Conservation (phyloP, 2,797 vertebrate genomes). For the Ciconia nigra region DNA sequence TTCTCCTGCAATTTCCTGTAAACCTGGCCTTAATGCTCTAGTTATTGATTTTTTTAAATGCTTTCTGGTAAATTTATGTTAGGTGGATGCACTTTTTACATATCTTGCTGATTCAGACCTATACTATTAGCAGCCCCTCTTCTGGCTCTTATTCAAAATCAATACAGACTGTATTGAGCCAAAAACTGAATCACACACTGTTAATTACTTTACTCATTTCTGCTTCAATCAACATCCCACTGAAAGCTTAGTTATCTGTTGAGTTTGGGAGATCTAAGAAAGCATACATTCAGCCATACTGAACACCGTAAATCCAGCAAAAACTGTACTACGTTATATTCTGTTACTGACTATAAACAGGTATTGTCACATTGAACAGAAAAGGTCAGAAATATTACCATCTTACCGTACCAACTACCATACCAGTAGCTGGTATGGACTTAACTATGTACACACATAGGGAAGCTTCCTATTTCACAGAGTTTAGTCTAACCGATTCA, state of each 20-base stretch:
- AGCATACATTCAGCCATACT: background rate
- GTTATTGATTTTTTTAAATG: constrained; percentile 12
- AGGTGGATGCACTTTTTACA: background rate
- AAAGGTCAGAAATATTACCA: background rate
- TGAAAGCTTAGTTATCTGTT: constrained; percentile 21
- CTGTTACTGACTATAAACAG: background rate
- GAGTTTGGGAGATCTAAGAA: background rate
- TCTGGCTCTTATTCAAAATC: background rate
- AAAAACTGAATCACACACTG: background rate
- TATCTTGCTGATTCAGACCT: constrained; percentile 30
- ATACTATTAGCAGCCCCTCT: background rate
- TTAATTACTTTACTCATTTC: constrained; percentile 35
- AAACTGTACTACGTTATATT: background rate
- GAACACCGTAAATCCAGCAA: background rate
- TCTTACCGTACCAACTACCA: background rate
- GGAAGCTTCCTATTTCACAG: background rate
- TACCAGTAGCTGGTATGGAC: background rate
- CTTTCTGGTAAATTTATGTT: background rate
- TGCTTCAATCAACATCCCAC: background rate
- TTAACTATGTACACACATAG: background rate
- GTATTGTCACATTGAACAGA: background rate
- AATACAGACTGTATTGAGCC: background rate
- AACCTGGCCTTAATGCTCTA: background rate
- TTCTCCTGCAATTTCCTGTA: constrained; percentile 39
- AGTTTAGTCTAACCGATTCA: background rate